phyloP scores from a whole-genome alignment of 1,140 invertebrate species.

The Whitmania pigra region DNA sequence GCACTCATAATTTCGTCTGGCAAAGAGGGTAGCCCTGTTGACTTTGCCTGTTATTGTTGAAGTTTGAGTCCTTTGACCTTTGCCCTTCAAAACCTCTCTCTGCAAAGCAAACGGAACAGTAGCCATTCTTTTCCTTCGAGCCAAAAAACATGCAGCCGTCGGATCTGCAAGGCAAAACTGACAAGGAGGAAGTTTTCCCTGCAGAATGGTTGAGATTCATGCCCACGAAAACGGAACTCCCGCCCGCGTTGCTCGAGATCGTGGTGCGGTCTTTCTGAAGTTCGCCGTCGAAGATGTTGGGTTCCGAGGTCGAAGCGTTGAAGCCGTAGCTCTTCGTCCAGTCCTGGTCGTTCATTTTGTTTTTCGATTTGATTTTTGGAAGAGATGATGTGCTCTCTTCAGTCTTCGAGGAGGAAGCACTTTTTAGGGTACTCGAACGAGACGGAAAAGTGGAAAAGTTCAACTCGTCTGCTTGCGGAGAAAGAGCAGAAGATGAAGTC shows the following conservation, averaged over 20 bases:
- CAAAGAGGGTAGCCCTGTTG: too few relatives aligned
- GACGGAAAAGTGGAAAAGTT: too few relatives aligned
- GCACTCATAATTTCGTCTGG: too few relatives aligned
- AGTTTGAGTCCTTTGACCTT: too few relatives aligned
- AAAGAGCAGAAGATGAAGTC: too few relatives aligned
- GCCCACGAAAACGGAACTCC: not conserved
- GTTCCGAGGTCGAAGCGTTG: not conserved
- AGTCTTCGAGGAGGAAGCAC: too few relatives aligned
- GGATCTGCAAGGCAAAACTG: not conserved
- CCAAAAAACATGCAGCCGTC: constrained; percentile 1
- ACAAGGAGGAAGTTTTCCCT: too few relatives aligned
- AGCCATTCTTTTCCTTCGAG: not conserved
- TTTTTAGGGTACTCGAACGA: too few relatives aligned
- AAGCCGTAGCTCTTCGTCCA: not conserved
- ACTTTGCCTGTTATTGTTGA: too few relatives aligned
- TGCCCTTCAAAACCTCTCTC: not conserved
- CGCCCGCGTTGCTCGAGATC: not conserved
- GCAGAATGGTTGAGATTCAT: too few relatives aligned
- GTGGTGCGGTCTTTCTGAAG: not conserved
- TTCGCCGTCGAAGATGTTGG: not conserved
- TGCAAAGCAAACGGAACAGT: not conserved
- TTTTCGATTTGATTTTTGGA: not conserved
- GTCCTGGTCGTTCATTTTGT: not conserved
- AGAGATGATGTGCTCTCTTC: too few relatives aligned
- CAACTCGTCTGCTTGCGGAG: too few relatives aligned